Conservation (phyloP, 2,797 vertebrate genomes). For the Acomys russatus region DNA sequence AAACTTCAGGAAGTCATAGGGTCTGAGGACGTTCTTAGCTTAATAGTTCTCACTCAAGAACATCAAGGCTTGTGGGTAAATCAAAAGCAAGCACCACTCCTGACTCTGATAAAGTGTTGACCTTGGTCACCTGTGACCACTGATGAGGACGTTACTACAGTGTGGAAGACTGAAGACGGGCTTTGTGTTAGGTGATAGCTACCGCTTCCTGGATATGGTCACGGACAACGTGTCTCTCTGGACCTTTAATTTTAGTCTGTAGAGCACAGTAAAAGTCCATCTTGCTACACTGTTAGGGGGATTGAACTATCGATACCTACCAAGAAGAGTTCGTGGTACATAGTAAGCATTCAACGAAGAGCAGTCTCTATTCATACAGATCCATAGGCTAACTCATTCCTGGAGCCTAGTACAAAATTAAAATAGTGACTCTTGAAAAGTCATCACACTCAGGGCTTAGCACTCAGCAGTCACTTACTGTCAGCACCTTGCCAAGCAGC, state of each 20-base stretch:
- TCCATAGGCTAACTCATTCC: neutral
- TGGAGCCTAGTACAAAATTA: slow-evolving; percentile 60
- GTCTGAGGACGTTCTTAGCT: neutral
- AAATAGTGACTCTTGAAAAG: slow-evolving; percentile 36
- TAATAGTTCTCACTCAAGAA: neutral
- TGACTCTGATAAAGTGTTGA: neutral
- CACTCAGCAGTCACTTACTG: neutral
- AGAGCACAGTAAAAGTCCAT: neutral
- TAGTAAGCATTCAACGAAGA: neutral
- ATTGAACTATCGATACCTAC: slow-evolving; percentile 26
- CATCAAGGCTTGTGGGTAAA: neutral
- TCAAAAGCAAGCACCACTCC: neutral
- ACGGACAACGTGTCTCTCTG: neutral
- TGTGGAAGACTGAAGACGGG: neutral
- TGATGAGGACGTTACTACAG: neutral
- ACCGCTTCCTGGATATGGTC: neutral
- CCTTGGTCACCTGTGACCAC: neutral
- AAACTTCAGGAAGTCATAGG: neutral
- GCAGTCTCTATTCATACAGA: slow-evolving; percentile 27
- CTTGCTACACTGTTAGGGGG: neutral
- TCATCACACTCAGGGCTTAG: neutral
- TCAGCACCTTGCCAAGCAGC: no score
- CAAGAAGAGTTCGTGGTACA: neutral
- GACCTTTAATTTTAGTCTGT: slow-evolving; percentile 18
- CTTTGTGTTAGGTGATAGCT: neutral